A percentile compares a stretch with the other conserved stretches of the same genome.
Evolutionary conservation across 2,797 vertebrate species (phyloP).

Genomic region (Macropodus opercularis): DNA sequence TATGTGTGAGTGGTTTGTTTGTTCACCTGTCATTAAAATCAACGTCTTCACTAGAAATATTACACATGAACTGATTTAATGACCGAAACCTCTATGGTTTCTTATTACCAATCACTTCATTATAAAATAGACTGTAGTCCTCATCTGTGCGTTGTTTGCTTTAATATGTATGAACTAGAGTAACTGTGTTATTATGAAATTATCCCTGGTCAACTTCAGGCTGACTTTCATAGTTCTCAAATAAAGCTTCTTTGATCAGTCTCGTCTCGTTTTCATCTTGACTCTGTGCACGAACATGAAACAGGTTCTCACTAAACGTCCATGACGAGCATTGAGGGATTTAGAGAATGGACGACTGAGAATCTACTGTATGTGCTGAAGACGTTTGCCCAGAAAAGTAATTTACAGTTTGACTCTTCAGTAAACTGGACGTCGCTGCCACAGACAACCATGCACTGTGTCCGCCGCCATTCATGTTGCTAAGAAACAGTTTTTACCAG

Average conservation of each 20-base stretch:
- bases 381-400: conserved; percentile 38
- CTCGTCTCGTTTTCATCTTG: neutral
- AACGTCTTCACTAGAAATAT: neutral
- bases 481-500: conserved; percentile 43
- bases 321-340: conserved; percentile 41
- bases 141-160: neutral
- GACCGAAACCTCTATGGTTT: too few species aligned
- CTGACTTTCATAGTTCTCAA: conserved; percentile 13
- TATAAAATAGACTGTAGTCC: neutral
- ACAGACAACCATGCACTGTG: conserved; percentile 42
- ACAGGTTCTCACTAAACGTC: conserved; percentile 4
- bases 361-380: conserved; percentile 43
- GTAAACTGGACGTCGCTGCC: conserved; percentile 42
- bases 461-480: conserved; percentile 62
- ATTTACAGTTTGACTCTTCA: conserved; percentile 63
- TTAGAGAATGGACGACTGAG: conserved; percentile 27
- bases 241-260: conserved; percentile 34
- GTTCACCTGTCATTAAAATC: neutral
- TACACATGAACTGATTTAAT: too few species aligned
- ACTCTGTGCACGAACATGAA: conserved; percentile 14
- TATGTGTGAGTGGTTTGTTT: conserved; percentile 85
- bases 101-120: neutral
- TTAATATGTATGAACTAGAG: neutral
- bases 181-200: neutral
- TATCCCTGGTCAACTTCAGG: neutral